These are phyloP conservation scores for Eudemis profundana DNA, from an alignment of 2,888 invertebrate genomes.

Conservation along the genomic window DNA sequence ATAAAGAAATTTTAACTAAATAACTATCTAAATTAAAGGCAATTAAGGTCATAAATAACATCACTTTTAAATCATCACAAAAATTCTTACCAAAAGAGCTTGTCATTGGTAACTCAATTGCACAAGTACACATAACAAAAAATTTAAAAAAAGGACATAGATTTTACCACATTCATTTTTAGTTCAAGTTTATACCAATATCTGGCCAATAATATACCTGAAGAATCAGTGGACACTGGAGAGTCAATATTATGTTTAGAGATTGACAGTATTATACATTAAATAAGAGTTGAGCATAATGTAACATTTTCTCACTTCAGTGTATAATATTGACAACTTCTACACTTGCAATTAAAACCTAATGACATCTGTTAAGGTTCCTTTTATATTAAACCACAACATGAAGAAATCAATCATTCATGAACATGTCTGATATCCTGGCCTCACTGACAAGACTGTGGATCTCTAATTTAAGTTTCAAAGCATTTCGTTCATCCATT, in stretches of 20 bases:
- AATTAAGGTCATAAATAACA: constrained; percentile 6
- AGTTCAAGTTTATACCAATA: no score
- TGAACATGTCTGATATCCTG: constrained; percentile 59
- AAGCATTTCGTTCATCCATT: constrained; percentile 64
- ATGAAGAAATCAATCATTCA: constrained; percentile 33
- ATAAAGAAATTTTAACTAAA: background rate
- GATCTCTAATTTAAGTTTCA: constrained; percentile 66
- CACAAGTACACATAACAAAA: background rate
- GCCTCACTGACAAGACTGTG: constrained; percentile 69
- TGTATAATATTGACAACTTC: no score
- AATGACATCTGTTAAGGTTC: background rate
- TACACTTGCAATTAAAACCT: no score
- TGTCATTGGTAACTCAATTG: background rate
- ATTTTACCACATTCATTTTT: no score
- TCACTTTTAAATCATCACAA: background rate
- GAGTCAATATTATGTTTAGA: no score
- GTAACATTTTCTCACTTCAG: no score
- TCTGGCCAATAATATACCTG: no score
- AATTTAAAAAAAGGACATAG: no score
- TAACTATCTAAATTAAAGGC: background rate
- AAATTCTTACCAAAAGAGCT: background rate
- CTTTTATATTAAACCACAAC: background rate
- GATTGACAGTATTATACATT: no score
- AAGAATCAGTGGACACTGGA: no score
- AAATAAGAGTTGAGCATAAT: no score